Evolutionary conservation across 2,797 vertebrate genomes (phyloP).

Genomic region (Merluccius polli): DNA sequence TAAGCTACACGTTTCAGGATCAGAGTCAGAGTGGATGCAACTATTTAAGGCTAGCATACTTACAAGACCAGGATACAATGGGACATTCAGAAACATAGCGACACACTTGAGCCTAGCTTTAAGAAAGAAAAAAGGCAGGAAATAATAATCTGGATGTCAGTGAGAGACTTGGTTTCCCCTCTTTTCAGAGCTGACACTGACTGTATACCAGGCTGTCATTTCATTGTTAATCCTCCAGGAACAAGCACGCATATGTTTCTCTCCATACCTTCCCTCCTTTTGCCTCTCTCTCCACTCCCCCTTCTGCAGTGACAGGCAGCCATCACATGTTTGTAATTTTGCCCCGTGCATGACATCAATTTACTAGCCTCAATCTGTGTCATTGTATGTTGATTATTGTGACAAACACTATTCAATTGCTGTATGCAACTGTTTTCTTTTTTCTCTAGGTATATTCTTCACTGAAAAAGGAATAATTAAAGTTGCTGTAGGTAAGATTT

Average conservation of each 20-base stretch:
- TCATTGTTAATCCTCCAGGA: conserved; percentile 39
- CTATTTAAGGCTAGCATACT: conserved; percentile 6
- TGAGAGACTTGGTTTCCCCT: not conserved
- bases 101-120: not conserved
- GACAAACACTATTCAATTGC: not conserved
- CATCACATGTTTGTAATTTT: conserved; percentile 62
- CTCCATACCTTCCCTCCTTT: conserved; percentile 8
- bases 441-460: not conserved
- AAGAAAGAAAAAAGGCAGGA: not conserved
- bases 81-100: conserved; percentile 42
- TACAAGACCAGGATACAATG: conserved; percentile 33
- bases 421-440: not conserved
- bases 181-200: conserved; percentile 22
- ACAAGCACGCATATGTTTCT: conserved; percentile 20
- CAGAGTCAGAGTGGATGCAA: not conserved
- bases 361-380: conserved; percentile 18
- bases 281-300: conserved; percentile 6
- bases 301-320: conserved; percentile 14
- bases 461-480: not conserved
- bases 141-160: conserved; percentile 11
- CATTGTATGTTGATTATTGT: not conserved
- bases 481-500: not conserved
- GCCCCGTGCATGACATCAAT: conserved; percentile 56
- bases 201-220: conserved; percentile 25
- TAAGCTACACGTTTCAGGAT: not conserved